phyloP scores from a whole-genome alignment of 2,888 invertebrate genomes.

The Lacanobia wlatinum region DNA sequence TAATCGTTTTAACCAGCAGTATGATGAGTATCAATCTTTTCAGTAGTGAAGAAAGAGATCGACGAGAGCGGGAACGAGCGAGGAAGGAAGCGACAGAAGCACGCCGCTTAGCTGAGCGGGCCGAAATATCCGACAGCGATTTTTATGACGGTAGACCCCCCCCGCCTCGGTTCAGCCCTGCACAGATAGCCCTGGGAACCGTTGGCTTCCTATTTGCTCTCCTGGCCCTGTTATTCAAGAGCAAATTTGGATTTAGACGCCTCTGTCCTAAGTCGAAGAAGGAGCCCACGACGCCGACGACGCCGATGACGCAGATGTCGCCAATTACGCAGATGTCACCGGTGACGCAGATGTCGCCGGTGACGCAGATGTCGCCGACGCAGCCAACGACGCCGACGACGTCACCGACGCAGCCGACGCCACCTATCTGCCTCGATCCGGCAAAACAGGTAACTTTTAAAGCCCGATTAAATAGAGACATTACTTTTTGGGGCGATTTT shows the following conservation, averaged over 20 bases:
- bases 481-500: background rate
- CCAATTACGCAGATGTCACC: no score
- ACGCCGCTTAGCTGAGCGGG: background rate
- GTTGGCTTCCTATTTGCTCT: conserved; percentile 35
- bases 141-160: background rate
- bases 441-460: conserved; percentile 34
- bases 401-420: no score
- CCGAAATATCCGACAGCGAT: background rate
- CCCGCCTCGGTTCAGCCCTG: conserved; percentile 12
- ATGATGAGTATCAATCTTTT: conserved; percentile 28
- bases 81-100: conserved; percentile 11
- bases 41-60: conserved; percentile 73
- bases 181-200: conserved; percentile 37
- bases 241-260: conserved; percentile 55
- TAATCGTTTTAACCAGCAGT: background rate
- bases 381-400: no score
- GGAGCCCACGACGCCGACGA: no score
- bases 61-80: conserved; percentile 27
- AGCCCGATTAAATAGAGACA: background rate
- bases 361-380: no score
- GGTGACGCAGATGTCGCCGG: no score
- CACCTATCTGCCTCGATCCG: no score
- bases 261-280: conserved; percentile 20
- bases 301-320: no score
- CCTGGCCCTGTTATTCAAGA: conserved; percentile 35